Base-by-base conservation (phyloP, 2,797 vertebrate species). In the Yasuhikotakia modesta region DNA sequence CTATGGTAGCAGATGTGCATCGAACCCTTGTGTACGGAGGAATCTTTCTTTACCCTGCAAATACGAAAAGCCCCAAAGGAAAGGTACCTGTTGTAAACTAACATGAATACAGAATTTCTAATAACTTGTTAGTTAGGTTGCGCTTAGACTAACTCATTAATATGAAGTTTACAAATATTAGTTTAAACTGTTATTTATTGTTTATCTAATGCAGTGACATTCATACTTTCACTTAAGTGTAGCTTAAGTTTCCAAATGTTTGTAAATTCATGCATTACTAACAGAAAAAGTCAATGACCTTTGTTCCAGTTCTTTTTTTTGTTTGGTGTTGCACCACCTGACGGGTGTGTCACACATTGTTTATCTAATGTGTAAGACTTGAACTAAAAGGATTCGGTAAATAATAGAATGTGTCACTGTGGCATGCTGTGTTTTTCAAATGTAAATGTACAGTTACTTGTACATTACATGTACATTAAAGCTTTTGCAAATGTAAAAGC, bases 1-100 rank as follows among this genome's bases (percentile, higher is more conserved):
- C 97, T 45, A 99, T 99, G 97, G 97, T 99, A 0, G 97, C 97
- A 35, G 97, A 99, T 43, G 96, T 98, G 45, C 97, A 99, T 87
- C 94, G 97, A 53, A 99, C 97, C 0, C 87, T 99, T 85, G 95
- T 99, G 10, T 99, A 99, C 0, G 97, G 97, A 87, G 97, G 96
- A 45, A 96, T 99, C 90, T 99, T 99, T 86, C 86, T 99, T 82
- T 99, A 99, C 82, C 97, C 97, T 1, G 96, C 95, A 12, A 99
- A 98, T 81, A 89, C 91, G 85, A 98, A 97, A 89, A 99, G 93
- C 82, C 97, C 97, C 0, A 97, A 93, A 70, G 97, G 97, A 87
- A 98, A 99, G 96, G 97, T 99, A 92, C 17, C 53, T 55, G 6
- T 63, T 39, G 11, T 35, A 63, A 43, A 11, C 39, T 43, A 10